A percentile compares a stretch with the other conserved stretches of the same genome.
phyloP scores from a whole-genome alignment of 2,113 vertebrate genomes.

The Gymnarchus niloticus region DNA sequence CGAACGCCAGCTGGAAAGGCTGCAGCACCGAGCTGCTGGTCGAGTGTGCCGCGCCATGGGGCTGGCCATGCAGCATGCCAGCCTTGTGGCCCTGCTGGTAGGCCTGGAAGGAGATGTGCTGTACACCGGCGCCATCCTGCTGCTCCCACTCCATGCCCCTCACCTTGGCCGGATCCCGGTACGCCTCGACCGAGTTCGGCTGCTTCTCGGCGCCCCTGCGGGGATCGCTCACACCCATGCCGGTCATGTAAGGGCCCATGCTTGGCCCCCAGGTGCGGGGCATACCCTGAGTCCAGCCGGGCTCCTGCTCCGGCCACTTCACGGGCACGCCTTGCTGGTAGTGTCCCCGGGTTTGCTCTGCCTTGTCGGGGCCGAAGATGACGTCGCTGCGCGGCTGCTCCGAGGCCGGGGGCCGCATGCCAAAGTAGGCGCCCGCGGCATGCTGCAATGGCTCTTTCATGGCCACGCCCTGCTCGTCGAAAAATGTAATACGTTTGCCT shows the following conservation, averaged over 20 bases:
- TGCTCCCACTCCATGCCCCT: conserved; percentile 63
- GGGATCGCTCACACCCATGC: conserved; percentile 58
- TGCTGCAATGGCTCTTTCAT: conserved; percentile 77
- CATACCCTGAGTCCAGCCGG: conserved; percentile 71
- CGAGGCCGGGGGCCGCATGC: conserved; percentile 60
- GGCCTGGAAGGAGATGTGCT: conserved; percentile 54
- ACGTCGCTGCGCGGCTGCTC: conserved; percentile 64
- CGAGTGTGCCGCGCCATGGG: conserved; percentile 44
- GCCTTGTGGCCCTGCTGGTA: conserved; percentile 70
- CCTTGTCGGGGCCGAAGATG: conserved; percentile 79
- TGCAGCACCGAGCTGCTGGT: conserved; percentile 74
- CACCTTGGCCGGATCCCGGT: conserved; percentile 67
- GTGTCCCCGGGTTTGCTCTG: conserved; percentile 73
- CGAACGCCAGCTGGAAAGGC: conserved; percentile 91
- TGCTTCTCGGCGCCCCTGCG: conserved; percentile 76
- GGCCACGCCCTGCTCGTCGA: conserved; percentile 67
- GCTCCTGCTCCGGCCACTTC: conserved; percentile 71
- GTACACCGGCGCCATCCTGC: conserved; percentile 54
- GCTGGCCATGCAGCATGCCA: conserved; percentile 53
- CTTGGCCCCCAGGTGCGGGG: conserved; percentile 71
- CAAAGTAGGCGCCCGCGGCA: conserved; percentile 72
- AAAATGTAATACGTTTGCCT: conserved; percentile 84
- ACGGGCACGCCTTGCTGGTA: conserved; percentile 77
- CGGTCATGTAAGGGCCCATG: conserved; percentile 71
- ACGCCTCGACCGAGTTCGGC: conserved; percentile 57